These are phyloP conservation scores for Crotophaga sulcirostris DNA, from an alignment of 2,113 vertebrate genomes.

Conservation along the genomic window DNA sequence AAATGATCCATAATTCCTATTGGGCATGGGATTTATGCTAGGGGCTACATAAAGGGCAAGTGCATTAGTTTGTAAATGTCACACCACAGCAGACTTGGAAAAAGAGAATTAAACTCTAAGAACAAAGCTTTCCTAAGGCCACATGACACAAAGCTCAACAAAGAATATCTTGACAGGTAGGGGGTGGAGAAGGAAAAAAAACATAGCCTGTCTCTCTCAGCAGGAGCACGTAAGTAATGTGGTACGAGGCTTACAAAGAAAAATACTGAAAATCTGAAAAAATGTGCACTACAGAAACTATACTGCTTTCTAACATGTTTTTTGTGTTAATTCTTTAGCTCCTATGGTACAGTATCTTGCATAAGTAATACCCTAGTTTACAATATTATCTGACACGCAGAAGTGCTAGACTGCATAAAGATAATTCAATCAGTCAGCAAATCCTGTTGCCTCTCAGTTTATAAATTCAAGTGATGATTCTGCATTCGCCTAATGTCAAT, in stretches of 20 bases:
- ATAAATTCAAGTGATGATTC: neutral
- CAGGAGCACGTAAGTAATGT: neutral
- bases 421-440: slow-evolving; percentile 14
- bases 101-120: slow-evolving; percentile 26
- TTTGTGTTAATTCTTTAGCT: neutral
- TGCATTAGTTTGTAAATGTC: slow-evolving; percentile 10
- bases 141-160: slow-evolving; percentile 42
- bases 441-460: neutral
- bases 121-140: slow-evolving; percentile 46
- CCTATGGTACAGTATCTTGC: neutral
- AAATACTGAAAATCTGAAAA: neutral
- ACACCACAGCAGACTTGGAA: neutral
- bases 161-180: slow-evolving; percentile 40
- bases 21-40: neutral
- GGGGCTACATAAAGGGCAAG: slow-evolving; percentile 24
- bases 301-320: neutral
- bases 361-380: neutral
- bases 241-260: neutral
- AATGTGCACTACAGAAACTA: neutral
- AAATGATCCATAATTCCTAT: neutral
- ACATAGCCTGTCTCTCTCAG: neutral
- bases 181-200: slow-evolving; percentile 1
- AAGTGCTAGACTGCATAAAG: neutral
- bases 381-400: neutral
- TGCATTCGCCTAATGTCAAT: neutral